phyloP scores from a whole-genome alignment of 2,113 vertebrate species.

The Seriola aureovittata region DNA sequence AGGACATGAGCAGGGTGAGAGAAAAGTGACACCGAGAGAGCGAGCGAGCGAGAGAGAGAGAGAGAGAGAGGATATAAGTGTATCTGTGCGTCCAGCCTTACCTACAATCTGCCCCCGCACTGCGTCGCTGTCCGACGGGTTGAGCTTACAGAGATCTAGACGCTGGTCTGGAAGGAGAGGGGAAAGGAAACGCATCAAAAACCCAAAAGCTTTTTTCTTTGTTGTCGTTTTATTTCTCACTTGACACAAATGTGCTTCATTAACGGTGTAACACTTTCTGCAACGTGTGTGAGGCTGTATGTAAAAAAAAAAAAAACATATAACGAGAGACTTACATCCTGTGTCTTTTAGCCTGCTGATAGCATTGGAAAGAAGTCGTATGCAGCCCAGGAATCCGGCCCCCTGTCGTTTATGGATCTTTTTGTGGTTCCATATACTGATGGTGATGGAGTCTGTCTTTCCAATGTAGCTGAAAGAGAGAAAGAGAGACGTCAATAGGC shows the following conservation, averaged over 20 bases:
- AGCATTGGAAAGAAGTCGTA: constrained; percentile 95
- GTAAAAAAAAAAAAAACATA: not conserved
- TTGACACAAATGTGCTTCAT: not conserved
- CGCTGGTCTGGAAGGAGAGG: constrained; percentile 91
- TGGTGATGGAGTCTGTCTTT: constrained; percentile 97
- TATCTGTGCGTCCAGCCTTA: constrained; percentile 78
- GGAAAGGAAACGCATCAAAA: constrained; percentile 38
- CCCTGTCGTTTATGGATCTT: constrained; percentile 99
- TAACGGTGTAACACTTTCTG: not conserved
- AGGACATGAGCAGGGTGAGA: not conserved
- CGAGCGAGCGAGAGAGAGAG: no score
- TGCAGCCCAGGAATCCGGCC: constrained; percentile 96
- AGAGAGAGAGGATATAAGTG: not conserved
- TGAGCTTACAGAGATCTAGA: constrained; percentile 99
- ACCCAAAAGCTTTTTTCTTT: not conserved
- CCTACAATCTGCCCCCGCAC: constrained; percentile 98
- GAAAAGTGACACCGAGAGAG: not conserved
- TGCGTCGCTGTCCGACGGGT: constrained; percentile 96
- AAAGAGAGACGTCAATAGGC: not conserved
- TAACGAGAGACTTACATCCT: constrained; percentile 88
- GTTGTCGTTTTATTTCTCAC: not conserved
- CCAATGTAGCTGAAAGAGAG: constrained; percentile 90
- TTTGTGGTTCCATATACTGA: constrained; percentile 99
- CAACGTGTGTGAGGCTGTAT: not conserved
- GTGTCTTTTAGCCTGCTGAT: constrained; percentile 99